Base-by-base conservation (phyloP, 2,888 invertebrate genomes). In the Agrotis segetum region DNA sequence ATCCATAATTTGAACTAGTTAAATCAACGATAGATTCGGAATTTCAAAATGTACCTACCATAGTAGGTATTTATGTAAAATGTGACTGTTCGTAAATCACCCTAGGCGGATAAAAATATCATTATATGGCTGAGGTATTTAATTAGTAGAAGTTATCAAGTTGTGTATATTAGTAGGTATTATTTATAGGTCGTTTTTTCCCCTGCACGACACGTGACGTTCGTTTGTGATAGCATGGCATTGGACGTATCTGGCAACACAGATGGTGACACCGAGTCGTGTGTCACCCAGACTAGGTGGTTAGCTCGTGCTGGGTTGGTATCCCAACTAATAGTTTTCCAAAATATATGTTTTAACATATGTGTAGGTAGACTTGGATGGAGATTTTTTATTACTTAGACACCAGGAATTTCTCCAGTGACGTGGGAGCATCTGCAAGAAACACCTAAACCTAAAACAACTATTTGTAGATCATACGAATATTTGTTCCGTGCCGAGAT, bases 151-250 rank as follows among this genome's bases (percentile, higher is more conserved):
- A n/a, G n/a, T n/a, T n/a, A n/a, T n/a, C n/a, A n/a, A n/a, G n/a
- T n/a, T n/a, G n/a, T n/a, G n/a, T n/a, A 40, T 40, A 9, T 40
- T 40, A 40, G 11, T 40, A 9, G 7, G 40, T 40, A 40, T 40
- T 40, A n/a, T n/a, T n/a, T n/a, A n/a, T 40, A 11, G 40, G 40
- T 40, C 40, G 11, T 9, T 40, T 40, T 40, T 40, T 40, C 40
- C 40, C 40, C 24, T 55, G 5, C 29, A n/a, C 1, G n/a, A 56
- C 19, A 47, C 34, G 17, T 61, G 14, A 61, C 14, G 5, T 66
- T 46, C 47, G 14, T 47, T 2, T 34, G 14, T 47, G 66, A 64
- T 47, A 64, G 49, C 34, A 17, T 66, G 49, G 21, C 7, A 66
- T 63, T 49, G 21, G 14, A 17, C 14, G 21, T 34, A 29, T 66